Conservation (phyloP, 1,140 invertebrate species). For the Drosophila neocordata region DNA sequence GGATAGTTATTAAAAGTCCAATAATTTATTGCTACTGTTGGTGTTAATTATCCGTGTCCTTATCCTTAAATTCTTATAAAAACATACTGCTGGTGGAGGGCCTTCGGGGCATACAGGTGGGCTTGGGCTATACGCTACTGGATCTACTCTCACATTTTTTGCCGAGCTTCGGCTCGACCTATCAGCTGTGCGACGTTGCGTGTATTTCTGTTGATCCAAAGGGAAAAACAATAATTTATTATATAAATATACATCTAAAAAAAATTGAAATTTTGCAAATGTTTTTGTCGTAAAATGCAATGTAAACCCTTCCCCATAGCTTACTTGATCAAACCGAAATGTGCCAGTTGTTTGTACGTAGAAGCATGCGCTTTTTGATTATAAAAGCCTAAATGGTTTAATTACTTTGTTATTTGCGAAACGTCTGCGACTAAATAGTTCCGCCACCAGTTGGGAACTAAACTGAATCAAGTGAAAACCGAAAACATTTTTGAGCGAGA, state of each 20-base stretch:
- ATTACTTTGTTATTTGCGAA: constrained; percentile 32
- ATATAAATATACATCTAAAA: constrained; percentile 20
- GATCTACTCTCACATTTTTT: constrained; percentile 49
- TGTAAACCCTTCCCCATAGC: constrained; percentile 12
- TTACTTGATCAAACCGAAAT: constrained; percentile 50
- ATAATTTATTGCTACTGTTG: not conserved
- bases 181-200: constrained; percentile 15
- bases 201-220: constrained; percentile 30
- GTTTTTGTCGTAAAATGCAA: not conserved
- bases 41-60: constrained; percentile 2
- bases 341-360: not conserved
- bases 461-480: constrained; percentile 60
- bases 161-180: constrained; percentile 16
- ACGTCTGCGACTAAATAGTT: constrained; percentile 61
- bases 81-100: constrained; percentile 5
- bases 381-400: constrained; percentile 1
- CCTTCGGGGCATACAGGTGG: constrained; percentile 51
- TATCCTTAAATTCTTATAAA: not conserved
- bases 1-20: not conserved
- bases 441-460: constrained; percentile 59
- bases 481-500: constrained; percentile 61
- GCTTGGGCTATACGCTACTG: constrained; percentile 19
- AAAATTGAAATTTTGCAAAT: constrained; percentile 22
- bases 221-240: not conserved
- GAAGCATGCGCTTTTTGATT: not conserved